These are phyloP conservation scores for Pedetes capensis DNA, from an alignment of 2,113 vertebrate species.

Conservation along the genomic window DNA sequence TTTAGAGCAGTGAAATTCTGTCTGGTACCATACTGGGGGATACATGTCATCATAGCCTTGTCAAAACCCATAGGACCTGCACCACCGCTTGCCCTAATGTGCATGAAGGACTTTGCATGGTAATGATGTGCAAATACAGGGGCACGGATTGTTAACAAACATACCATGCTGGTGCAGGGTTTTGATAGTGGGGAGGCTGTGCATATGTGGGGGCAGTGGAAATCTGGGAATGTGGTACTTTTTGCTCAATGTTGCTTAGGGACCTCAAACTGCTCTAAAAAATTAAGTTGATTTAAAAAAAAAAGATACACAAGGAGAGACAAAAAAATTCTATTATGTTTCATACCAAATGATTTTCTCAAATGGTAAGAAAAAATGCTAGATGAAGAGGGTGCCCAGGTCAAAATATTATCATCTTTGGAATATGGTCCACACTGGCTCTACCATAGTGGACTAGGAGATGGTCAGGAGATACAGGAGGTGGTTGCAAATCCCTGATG, in stretches of 20 bases:
- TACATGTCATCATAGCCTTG: background rate
- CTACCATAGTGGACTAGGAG: background rate
- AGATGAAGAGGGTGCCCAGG: background rate
- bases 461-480: background rate
- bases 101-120: background rate
- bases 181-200: background rate
- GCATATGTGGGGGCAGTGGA: fast-evolving
- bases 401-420: background rate
- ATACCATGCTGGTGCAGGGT: background rate
- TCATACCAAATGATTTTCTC: constrained; percentile 5
- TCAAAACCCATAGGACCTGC: background rate
- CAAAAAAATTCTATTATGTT: background rate
- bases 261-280: background rate
- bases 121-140: too few relatives aligned
- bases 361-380: background rate
- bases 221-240: background rate
- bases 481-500: background rate
- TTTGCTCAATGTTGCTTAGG: background rate
- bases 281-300: background rate
- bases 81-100: background rate
- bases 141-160: background rate
- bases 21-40: background rate
- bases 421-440: background rate
- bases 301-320: background rate
- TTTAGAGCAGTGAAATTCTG: background rate